Base-by-base conservation (phyloP, 2,888 invertebrate species). In the Tupiocoris notatus region DNA sequence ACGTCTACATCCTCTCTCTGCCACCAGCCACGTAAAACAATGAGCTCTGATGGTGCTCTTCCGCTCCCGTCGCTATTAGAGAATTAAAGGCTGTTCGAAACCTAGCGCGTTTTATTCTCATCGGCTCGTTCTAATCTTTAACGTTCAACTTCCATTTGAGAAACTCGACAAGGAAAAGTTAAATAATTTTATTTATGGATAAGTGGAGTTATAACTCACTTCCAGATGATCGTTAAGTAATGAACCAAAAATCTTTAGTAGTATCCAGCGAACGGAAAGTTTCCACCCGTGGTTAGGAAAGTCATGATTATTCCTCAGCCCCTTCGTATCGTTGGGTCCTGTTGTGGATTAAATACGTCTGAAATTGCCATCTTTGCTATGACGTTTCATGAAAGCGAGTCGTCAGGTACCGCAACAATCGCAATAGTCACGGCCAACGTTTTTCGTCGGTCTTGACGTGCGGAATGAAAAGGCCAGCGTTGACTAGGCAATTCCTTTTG, bases 21-120 rank as follows among this genome's bases (percentile, higher is more conserved):
- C 39, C 12, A 12, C 6, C 39, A 39, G 23, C 63, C 74, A 74
- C 74, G 74, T 74, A 57, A 74, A 74, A 74, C 74, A 74, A 74
- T 74, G 74, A 74, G 58, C 56, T 56, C 64, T 74, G 64, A 74
- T 74, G 23, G 74, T 57, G 61, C 39, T 63, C 74, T 74, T 74
- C 74, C 74, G 74, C 74, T 74, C 23, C 24, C 20, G 54, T 57
- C 24, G 61, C 61, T 70, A 70, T 70, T 70, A 70, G 59, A 57
- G 70, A 70, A 70, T 70, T 70, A 70, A 70, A 70, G 70, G 70
- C 70, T 24, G 70, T 70, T 70, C 70, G 39, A 39, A 39, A 39
- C 39, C 39, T 12, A 12, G 39, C 3, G 6, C 39, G 39, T 39
- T 39, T 39, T 39, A 39, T 39, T 39, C 39, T 39, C n/a, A n/a